Base-by-base conservation (phyloP, 2,888 invertebrate genomes). In the Quadroppia sp. region DNA sequence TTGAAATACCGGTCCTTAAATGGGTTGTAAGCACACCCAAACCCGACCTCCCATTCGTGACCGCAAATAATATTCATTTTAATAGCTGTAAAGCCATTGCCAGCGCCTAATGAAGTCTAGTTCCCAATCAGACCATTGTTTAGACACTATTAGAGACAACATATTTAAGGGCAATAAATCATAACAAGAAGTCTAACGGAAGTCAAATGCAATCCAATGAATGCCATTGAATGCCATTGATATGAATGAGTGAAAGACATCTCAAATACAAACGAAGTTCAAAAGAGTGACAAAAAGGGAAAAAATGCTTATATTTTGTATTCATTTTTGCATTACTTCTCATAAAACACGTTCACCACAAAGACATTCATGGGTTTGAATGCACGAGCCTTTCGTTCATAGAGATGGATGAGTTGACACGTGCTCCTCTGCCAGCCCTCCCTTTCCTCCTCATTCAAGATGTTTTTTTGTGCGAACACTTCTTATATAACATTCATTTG, bases 401-500 rank as follows among this genome's bases (percentile, higher is more conserved):
- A 15, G 23, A 56, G 56, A 56, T 9, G 15, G 56, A 56, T 56
- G 56, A 56, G 56, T 56, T 4, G 25, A 56, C 56, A 56, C 56
- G 56, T 56, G 56, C 25, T 6, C 28, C 56, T 23, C 25, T 56
- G 13, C 7, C n/a, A 4, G 11, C 56, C 13, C 3, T 56, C 56
- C 25, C 56, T 23, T 25, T 4, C 4, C 3, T 13, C 6, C 23
- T 23, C 23, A 56, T 11, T 56, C 56, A n/a, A 13, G n/a, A n/a
- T 48, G 48, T 17, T n/a, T n/a, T n/a, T 11, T 11, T 48, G 48
- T n/a, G 48, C 48, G n/a, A 15, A 56, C 9, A 56, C 20, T 15
- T 56, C 28, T 56, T 56, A 56, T 56, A 23, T 56, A 56, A 56
- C 56, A 23, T 15, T 56, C 56, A 28, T 25, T 56, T 56, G 25